Evolutionary conservation across 2,113 vertebrate genomes (phyloP).

Genomic region (Eurystomus gularis): DNA sequence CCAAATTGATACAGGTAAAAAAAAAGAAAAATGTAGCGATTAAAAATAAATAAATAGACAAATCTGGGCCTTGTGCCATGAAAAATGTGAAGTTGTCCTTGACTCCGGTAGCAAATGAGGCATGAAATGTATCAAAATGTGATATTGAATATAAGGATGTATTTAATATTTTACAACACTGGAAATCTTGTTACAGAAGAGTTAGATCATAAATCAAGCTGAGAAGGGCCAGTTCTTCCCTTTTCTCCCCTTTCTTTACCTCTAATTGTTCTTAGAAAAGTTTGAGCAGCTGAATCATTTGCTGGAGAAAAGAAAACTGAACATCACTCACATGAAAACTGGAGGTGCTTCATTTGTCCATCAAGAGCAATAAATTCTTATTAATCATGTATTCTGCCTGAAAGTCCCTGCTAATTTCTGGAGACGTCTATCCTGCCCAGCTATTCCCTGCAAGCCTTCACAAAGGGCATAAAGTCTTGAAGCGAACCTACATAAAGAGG

Average conservation of each 20-base stretch:
- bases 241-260: background rate
- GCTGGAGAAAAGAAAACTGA: background rate
- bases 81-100: conserved; percentile 77
- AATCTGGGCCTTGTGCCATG: conserved; percentile 71
- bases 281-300: background rate
- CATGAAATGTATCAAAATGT: conserved; percentile 78
- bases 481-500: background rate
- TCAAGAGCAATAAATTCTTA: background rate
- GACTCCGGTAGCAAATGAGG: conserved; percentile 76
- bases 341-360: background rate
- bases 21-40: conserved; percentile 9
- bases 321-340: background rate
- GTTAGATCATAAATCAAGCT: conserved; percentile 68
- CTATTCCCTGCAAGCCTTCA: background rate
- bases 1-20: conserved; percentile 27
- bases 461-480: background rate
- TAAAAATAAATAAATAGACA: conserved; percentile 63
- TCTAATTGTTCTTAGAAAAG: background rate
- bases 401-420: background rate
- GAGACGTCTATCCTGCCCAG: background rate
- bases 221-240: background rate
- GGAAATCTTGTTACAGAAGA: conserved; percentile 68
- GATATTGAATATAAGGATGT: conserved; percentile 75
- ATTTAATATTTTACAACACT: conserved; percentile 76
- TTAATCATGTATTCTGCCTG: background rate